Conservation (phyloP, 2,888 invertebrate genomes). For the Nomada ruficornis region DNA sequence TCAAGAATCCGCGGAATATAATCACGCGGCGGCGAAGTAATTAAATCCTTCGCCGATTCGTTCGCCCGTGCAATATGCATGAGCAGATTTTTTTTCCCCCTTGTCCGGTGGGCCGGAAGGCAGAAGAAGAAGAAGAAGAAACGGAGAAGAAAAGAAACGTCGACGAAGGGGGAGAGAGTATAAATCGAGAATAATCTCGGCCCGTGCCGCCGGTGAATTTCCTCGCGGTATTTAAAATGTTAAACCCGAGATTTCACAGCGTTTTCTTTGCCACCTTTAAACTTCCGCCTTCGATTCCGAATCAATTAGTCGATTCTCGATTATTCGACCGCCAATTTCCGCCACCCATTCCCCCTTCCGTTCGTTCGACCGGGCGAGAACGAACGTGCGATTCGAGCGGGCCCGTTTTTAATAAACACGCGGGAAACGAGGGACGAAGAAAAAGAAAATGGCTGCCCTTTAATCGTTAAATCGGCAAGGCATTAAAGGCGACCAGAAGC, state of each 20-base stretch:
- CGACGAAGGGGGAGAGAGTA: neutral
- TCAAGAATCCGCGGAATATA: slow-evolving; percentile 42
- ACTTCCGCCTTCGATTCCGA: neutral
- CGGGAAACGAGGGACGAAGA: neutral
- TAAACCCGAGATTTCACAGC: slow-evolving; percentile 20
- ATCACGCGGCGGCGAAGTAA: slow-evolving; percentile 49
- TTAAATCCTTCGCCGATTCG: slow-evolving; percentile 63
- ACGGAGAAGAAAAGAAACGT: neutral
- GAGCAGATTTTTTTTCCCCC: slow-evolving; percentile 36
- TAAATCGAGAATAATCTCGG: slow-evolving; percentile 44
- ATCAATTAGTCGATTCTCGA: slow-evolving; percentile 6
- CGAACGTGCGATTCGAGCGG: too few relatives aligned
- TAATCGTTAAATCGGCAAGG: slow-evolving; percentile 36
- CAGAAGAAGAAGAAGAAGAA: neutral
- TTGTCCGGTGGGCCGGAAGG: too few relatives aligned
- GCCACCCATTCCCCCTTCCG: too few relatives aligned
- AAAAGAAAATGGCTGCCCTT: slow-evolving; percentile 4
- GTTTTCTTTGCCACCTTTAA: too few relatives aligned
- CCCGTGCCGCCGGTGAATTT: slow-evolving; percentile 18
- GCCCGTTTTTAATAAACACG: neutral
- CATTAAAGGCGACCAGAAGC: slow-evolving; percentile 2
- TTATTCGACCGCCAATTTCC: slow-evolving; percentile 17
- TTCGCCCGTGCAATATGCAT: slow-evolving; percentile 64
- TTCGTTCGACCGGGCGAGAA: too few relatives aligned
- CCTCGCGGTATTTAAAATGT: slow-evolving; percentile 40